Base-by-base conservation (phyloP, 2,113 vertebrate genomes). In the Nibea albiflora region DNA sequence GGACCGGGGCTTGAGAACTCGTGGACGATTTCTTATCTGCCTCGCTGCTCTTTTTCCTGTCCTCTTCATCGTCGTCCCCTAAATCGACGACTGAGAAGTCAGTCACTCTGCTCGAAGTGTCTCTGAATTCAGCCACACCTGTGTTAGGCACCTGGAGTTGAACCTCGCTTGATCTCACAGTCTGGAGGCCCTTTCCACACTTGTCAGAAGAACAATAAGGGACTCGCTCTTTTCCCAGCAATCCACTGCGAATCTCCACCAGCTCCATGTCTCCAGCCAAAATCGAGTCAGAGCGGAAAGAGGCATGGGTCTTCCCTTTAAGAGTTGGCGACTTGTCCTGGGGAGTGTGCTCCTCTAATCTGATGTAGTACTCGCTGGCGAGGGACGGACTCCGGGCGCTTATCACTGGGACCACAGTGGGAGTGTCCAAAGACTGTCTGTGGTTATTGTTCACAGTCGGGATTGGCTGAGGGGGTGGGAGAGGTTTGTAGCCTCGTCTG, bases 331-430 rank as follows among this genome's bases (percentile, higher is more conserved):
- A 95, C 75, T 92, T 94, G 81, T 95, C 95, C 89, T 95, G 92
- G 10, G 96, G 96, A 4, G 95, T 95, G 4, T 97, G 96, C 89
- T 98, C 97, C 88, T 98, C 97, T 72, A 98, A 90, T 49, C 97
- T 94, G 80, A 98, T 97, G 89, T 97, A 98, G 85, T 98, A 98
- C 85, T 98, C 97, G 7, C 96, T 97, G 86, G 96, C 95, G 8
- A 98, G 95, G 0, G 97, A 98, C 12, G 97, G 97, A 81, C 97
- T 98, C 46, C 96, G 96, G n/a, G 97, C 97, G 0, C 97, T 97
- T 81, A 98, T 97, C 65, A 98, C 97, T 0, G 97, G 97, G 65
- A 98, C 95, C 19, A 98, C 96, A 1, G 97, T 97, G 60, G 97
- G 97, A 0, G 97, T 97, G 89, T 97, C 96, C 87, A 97, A 91